phyloP scores from a whole-genome alignment of 1,140 invertebrate genomes.

The Leptoteleia sp. region DNA sequence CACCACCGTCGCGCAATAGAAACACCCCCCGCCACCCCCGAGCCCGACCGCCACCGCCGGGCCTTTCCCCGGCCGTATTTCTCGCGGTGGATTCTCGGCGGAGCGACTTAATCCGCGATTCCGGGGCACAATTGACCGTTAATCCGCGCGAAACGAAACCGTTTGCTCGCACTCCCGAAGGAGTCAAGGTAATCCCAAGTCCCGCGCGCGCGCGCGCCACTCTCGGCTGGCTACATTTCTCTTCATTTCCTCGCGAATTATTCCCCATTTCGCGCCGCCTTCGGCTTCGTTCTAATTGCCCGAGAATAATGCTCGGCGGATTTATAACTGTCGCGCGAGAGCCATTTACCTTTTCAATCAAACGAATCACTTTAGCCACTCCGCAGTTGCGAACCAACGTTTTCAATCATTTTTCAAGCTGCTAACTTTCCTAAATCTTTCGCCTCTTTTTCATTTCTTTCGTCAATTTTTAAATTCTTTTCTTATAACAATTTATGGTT shows the following conservation, averaged over 20 bases:
- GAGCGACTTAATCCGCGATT: slow-evolving; percentile 36
- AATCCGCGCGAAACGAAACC: slow-evolving; percentile 10
- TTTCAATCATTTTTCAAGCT: too few relatives aligned
- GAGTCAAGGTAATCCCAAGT: slow-evolving; percentile 33
- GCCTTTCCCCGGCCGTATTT: slow-evolving; percentile 31
- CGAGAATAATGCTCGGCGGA: slow-evolving; percentile 2
- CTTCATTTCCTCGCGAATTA: slow-evolving; percentile 14
- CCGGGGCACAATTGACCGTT: slow-evolving; percentile 31
- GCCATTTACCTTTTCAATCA: too few relatives aligned
- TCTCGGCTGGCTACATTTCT: slow-evolving; percentile 26
- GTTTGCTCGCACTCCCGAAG: slow-evolving; percentile 4
- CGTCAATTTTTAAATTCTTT: too few relatives aligned
- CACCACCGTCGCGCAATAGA: slow-evolving; percentile 15
- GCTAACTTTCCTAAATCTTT: too few relatives aligned
- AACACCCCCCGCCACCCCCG: slow-evolving; percentile 8
- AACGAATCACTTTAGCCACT: too few relatives aligned
- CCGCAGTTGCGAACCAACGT: too few relatives aligned
- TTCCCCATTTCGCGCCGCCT: slow-evolving; percentile 7
- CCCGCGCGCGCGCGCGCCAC: too few relatives aligned
- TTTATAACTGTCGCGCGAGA: too few relatives aligned
- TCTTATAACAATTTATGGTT: too few relatives aligned
- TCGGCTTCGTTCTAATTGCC: slow-evolving; percentile 9
- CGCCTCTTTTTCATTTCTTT: too few relatives aligned
- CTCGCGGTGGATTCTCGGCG: slow-evolving; percentile 11
- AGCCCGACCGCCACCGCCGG: too few relatives aligned